A percentile compares a stretch with the other conserved stretches of the same genome.
Conservation (phyloP, 2,113 vertebrate species). For the Oxyura jamaicensis region DNA sequence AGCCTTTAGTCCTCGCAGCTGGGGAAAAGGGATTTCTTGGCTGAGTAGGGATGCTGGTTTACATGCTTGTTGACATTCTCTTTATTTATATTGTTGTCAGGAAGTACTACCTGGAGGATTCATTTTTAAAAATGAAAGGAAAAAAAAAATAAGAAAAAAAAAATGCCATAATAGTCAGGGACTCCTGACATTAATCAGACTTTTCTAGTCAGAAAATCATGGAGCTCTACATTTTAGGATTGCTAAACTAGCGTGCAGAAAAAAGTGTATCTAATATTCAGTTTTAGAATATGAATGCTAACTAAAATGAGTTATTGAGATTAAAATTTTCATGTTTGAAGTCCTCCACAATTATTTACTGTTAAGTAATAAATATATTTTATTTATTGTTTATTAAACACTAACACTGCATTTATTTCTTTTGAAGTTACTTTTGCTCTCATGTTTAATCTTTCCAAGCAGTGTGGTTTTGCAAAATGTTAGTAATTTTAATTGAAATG, state of each 20-base stretch:
- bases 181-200: background rate
- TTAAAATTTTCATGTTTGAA: background rate
- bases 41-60: background rate
- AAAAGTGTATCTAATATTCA: background rate
- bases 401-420: background rate
- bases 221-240: background rate
- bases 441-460: rapidly evolving
- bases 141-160: background rate
- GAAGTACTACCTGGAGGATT: background rate
- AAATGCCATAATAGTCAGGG: background rate
- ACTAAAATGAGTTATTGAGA: background rate
- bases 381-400: background rate
- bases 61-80: background rate
- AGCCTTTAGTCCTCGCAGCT: background rate
- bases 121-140: background rate
- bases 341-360: background rate
- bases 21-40: background rate
- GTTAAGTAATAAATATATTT: too few species aligned
- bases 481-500: background rate
- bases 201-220: background rate
- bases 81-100: background rate
- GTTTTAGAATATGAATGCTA: background rate
- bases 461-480: background rate
- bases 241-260: background rate
- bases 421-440: background rate